A percentile compares a stretch with the other conserved stretches of the same genome.
Evolutionary conservation across 1,140 invertebrate genomes (phyloP).

Genomic region (Magallana angulata): DNA sequence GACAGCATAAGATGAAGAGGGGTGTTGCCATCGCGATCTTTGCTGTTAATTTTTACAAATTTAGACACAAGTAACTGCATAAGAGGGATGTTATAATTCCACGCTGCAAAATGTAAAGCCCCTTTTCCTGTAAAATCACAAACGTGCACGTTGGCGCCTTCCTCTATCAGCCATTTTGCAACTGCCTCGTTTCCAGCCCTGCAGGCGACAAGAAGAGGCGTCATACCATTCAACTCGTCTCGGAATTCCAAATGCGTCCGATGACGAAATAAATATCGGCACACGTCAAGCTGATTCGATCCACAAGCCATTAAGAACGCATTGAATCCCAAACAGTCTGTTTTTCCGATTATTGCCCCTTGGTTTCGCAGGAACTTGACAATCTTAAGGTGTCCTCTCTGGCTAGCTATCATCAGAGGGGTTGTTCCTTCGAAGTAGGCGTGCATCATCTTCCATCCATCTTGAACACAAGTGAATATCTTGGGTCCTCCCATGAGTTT

Average conservation of each 20-base stretch:
- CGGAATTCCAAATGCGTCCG: conserved; percentile 41
- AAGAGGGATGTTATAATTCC: conserved; percentile 54
- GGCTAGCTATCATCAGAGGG: conserved; percentile 57
- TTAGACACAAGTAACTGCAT: conserved; percentile 42
- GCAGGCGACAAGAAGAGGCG: conserved; percentile 53
- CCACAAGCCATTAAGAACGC: conserved; percentile 51
- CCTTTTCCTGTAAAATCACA: conserved; percentile 48
- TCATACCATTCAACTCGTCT: conserved; percentile 49
- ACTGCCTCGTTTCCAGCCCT: conserved; percentile 41
- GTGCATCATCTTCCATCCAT: conserved; percentile 36
- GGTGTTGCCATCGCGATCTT: conserved; percentile 45
- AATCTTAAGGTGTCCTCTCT: conserved; percentile 43
- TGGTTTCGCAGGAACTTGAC: conserved; percentile 46
- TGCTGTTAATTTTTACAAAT: conserved; percentile 35
- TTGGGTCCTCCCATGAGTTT: conserved; percentile 49
- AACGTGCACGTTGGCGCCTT: conserved; percentile 45
- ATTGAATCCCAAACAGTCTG: conserved; percentile 50
- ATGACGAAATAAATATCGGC: conserved; percentile 40
- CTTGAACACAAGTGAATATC: conserved; percentile 33
- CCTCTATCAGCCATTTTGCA: conserved; percentile 44
- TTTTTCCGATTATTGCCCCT: conserved; percentile 45
- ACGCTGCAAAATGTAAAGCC: conserved; percentile 57
- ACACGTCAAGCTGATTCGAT: conserved; percentile 41
- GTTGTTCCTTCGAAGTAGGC: conserved; percentile 53
- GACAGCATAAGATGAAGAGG: conserved; percentile 53